Base-by-base conservation (phyloP, 1,140 invertebrate genomes). In the Psix sp. region DNA sequence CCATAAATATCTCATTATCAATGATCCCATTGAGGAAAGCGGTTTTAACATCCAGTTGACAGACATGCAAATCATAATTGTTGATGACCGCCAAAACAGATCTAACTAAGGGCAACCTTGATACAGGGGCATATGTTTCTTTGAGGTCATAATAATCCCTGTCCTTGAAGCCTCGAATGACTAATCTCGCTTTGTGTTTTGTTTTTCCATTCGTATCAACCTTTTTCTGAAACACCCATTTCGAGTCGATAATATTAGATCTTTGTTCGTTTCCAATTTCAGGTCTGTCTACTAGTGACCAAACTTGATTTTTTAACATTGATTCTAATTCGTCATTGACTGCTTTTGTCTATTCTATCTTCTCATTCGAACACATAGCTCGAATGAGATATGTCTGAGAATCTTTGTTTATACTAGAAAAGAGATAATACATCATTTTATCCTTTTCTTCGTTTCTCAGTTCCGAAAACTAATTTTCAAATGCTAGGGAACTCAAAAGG, bases 351-450 rank as follows among this genome's bases (percentile, higher is more conserved):
- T n/a, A 29, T 10, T 29, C 7, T 2, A 1, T 7, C 7, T 3
- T 29, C n/a, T 29, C 26, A 10, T 2, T 7, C 7, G 26, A 29
- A 3, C 7, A 2, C 26, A 29, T 29, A 2, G 26, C 26, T 29
- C n/a, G 7, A 10, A 10, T 29, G 7, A n/a, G n/a, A n/a, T 3
- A 29, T 1, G 2, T 3, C 7, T 7, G 7, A 2, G 26, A n/a
- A 29, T 29, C 26, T 7, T 29, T 7, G 26, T 29, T 29, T 3
- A 29, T 3, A 7, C n/a, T 7, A 3, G 26, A 2, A 29, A 29
- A 29, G 26, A 29, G n/a, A 29, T 29, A 31, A 16, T 18, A 29
- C 13, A 42, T 42, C 4, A 42, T 7, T 26, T 35, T 39, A 43
- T 56, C 16, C 31, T 54, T 48, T 26, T 16, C 7, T 18, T 18